Conservation (phyloP, 1,140 invertebrate genomes). For the Drosophila orena region DNA sequence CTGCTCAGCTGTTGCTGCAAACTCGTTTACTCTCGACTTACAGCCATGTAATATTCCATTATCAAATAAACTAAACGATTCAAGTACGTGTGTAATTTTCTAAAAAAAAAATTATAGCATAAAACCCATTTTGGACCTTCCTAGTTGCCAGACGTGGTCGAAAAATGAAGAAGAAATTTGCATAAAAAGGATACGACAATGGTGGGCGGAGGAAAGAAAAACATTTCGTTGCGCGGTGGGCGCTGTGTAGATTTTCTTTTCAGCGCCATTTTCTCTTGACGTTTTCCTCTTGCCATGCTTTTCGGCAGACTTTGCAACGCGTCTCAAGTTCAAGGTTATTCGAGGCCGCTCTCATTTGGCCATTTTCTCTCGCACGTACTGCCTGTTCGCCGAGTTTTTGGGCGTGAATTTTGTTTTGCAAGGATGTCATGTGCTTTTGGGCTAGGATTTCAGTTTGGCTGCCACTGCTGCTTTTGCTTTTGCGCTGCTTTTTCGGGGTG, state of each 20-base stretch:
- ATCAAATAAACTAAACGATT: constrained; percentile 69
- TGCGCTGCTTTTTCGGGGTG: constrained; percentile 55
- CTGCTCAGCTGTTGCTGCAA: constrained; percentile 45
- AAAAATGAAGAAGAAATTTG: constrained; percentile 36
- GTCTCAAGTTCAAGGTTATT: constrained; percentile 62
- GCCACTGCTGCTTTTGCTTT: constrained; percentile 19
- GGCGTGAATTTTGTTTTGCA: constrained; percentile 58
- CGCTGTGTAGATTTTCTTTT: constrained; percentile 45
- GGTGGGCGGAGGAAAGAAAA: constrained; percentile 4
- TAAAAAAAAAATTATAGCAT: constrained; percentile 23
- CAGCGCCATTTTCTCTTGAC: constrained; percentile 25
- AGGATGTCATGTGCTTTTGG: constrained; percentile 62
- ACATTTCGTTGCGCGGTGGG: constrained; percentile 32
- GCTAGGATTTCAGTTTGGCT: constrained; percentile 27
- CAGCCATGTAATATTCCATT: constrained; percentile 53
- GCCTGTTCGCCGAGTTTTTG: constrained; percentile 45
- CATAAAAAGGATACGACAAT: constrained; percentile 41
- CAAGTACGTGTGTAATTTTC: constrained; percentile 63
- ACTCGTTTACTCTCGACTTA: constrained; percentile 1
- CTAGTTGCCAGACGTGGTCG: constrained; percentile 12
- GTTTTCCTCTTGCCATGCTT: constrained; percentile 49
- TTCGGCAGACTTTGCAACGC: constrained; percentile 45
- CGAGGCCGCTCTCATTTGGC: constrained; percentile 41
- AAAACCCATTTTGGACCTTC: constrained; percentile 24
- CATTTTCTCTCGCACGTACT: constrained; percentile 33